Percentiles rank a stretch among this genome's conserved stretches.
Conservation (phyloP, 2,797 vertebrate species). For the Leptoclinus maculatus region DNA sequence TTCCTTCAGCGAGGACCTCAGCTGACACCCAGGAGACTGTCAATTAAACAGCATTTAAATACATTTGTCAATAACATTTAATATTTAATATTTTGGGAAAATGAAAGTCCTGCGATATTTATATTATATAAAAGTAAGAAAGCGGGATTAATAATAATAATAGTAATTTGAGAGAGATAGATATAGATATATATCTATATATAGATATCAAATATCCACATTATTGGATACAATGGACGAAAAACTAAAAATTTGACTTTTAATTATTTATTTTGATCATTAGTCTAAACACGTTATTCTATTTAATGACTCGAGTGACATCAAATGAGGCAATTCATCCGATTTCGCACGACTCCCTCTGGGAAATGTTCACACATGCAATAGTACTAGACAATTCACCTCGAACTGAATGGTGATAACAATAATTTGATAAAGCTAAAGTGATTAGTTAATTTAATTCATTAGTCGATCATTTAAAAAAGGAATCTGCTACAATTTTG, state of each 20-base stretch:
- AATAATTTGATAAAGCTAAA: neutral
- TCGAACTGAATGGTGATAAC: neutral
- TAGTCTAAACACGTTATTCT: neutral
- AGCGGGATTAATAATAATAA: too few species aligned
- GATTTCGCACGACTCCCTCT: neutral
- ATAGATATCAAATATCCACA: neutral
- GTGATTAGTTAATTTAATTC: neutral
- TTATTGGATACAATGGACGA: neutral
- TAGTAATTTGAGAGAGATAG: too few species aligned
- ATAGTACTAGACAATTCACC: neutral
- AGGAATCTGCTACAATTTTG: neutral
- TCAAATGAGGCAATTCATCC: neutral
- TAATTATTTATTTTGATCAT: neutral
- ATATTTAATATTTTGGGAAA: too few species aligned
- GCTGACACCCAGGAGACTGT: too few species aligned
- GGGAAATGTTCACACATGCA: neutral
- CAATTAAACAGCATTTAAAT: too few species aligned
- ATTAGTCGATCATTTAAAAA: neutral
- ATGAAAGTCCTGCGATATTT: too few species aligned
- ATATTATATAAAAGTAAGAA: too few species aligned
- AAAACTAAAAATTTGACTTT: neutral
- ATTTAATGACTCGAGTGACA: neutral
- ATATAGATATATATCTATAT: too few species aligned
- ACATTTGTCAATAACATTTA: too few species aligned
- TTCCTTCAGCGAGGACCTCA: constrained; percentile 22